Evolutionary conservation across 2,113 vertebrate genomes (phyloP).

Genomic region (Candoia aspera): DNA sequence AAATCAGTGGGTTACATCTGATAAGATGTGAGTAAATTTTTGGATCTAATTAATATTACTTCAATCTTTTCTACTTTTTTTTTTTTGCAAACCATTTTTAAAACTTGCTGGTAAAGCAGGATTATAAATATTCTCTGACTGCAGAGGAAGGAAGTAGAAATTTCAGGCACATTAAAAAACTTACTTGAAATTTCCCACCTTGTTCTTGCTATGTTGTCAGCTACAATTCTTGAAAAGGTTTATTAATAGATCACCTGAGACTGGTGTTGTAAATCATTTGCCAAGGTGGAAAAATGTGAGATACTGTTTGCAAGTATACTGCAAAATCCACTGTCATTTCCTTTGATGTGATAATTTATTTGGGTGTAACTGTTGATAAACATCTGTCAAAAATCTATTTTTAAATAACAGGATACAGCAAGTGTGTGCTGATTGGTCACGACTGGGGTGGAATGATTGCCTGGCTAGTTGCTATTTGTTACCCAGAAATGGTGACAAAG

Average conservation of each 20-base stretch:
- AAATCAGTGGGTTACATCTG: not conserved
- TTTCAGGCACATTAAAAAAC: not conserved
- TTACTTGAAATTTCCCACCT: conserved; percentile 18
- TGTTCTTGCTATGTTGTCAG: not conserved
- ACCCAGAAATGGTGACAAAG: conserved; percentile 96
- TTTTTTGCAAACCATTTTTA: not conserved
- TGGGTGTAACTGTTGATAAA: conserved; percentile 42
- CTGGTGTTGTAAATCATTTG: conserved; percentile 4
- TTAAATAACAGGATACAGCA: conserved; percentile 87
- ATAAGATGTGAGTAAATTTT: not conserved
- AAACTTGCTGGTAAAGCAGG: not conserved
- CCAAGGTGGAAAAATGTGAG: conserved; percentile 5
- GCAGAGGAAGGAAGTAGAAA: not conserved
- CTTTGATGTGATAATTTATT: conserved; percentile 34
- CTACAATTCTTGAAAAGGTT: not conserved
- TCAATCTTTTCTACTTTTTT: not conserved
- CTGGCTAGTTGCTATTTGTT: conserved; percentile 94
- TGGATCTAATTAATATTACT: not conserved
- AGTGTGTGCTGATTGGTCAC: conserved; percentile 93
- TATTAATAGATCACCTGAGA: conserved; percentile 11
- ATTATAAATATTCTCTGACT: not conserved
- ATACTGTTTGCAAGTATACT: conserved; percentile 19
- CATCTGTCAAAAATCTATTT: conserved; percentile 54
- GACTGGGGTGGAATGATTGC: conserved; percentile 97
- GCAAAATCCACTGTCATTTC: conserved; percentile 12